Evolutionary conservation across 2,797 vertebrate species (phyloP).

Genomic region (Sebastiscus albofasciatus): DNA sequence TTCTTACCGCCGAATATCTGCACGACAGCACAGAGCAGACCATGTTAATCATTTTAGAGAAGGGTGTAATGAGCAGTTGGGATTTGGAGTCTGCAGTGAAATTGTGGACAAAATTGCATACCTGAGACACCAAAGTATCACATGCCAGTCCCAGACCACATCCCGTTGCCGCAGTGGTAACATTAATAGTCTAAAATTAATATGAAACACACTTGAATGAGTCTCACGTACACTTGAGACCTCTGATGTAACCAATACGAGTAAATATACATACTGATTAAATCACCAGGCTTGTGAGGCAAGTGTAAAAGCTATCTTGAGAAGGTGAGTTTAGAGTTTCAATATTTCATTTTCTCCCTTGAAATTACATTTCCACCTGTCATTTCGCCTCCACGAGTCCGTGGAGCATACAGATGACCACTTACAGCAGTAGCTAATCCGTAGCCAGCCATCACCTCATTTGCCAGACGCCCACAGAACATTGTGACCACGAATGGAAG

Average conservation of each 20-base stretch:
- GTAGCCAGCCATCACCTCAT: conserved; percentile 80
- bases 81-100: neutral
- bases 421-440: conserved; percentile 82
- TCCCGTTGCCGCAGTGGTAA: conserved; percentile 87
- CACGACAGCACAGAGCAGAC: conserved; percentile 2
- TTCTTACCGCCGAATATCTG: conserved; percentile 92
- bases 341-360: neutral
- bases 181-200: conserved; percentile 87
- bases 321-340: neutral
- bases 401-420: neutral
- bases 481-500: conserved; percentile 82
- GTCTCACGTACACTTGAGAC: neutral
- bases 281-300: neutral
- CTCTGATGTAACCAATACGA: neutral
- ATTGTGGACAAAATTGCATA: conserved; percentile 6
- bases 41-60: conserved; percentile 18
- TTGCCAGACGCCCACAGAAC: conserved; percentile 84
- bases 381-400: neutral
- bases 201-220: conserved; percentile 5
- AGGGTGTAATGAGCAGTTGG: neutral
- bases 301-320: neutral
- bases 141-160: conserved; percentile 87
- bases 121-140: conserved; percentile 92
- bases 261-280: neutral
- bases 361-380: conserved; percentile 5